These are phyloP conservation scores for Lacerta viridis DNA, from an alignment of 2,797 vertebrate genomes.

Conservation along the genomic window DNA sequence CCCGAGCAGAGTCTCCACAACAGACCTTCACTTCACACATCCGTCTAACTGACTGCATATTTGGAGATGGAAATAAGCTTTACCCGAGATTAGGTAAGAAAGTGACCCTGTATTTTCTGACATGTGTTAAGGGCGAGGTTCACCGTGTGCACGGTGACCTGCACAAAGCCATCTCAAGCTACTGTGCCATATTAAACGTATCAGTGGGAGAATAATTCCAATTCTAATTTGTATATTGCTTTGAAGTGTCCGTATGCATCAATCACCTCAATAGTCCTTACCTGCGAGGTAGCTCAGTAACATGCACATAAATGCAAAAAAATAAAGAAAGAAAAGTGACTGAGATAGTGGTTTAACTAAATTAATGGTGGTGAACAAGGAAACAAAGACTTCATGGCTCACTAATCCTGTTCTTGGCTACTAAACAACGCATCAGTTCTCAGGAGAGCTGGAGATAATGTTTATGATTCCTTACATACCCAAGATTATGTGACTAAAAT, in stretches of 20 bases:
- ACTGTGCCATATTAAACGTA: background rate
- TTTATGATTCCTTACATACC: background rate
- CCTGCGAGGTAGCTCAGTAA: background rate
- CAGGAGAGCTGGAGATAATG: too few species aligned
- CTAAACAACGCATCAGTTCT: background rate
- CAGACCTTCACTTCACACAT: background rate
- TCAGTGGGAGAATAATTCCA: background rate
- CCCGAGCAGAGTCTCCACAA: background rate
- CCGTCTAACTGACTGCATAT: background rate
- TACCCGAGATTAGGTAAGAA: background rate
- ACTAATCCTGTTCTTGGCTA: background rate
- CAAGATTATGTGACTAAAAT: background rate
- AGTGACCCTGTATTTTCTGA: background rate
- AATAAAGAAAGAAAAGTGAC: background rate
- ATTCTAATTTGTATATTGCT: background rate
- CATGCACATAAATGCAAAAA: background rate
- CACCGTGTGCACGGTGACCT: background rate
- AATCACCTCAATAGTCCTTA: background rate
- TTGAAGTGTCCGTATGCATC: background rate
- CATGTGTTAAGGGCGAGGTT: too few species aligned
- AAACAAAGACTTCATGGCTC: background rate
- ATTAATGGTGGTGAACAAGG: background rate
- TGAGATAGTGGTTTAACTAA: background rate
- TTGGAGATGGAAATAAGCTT: background rate
- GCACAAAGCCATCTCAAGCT: background rate